phyloP scores from a whole-genome alignment of 2,797 vertebrate genomes.

The Anolis apletophallus region DNA sequence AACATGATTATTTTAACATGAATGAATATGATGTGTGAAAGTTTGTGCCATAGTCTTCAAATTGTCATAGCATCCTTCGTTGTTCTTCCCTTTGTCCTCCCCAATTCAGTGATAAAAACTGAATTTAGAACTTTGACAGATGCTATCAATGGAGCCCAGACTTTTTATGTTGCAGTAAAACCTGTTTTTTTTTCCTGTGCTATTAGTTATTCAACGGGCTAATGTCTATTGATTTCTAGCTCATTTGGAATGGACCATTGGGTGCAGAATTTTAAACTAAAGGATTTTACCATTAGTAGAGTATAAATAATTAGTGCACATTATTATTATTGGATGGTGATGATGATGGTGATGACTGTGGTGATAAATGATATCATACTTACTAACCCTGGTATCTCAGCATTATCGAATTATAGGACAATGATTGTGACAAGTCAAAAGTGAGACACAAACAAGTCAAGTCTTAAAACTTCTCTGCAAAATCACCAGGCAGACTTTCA shows the following conservation, averaged over 20 bases:
- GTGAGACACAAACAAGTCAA: too few species aligned
- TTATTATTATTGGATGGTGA: background rate
- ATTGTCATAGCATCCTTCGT: background rate
- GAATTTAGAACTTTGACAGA: background rate
- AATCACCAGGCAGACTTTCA: background rate
- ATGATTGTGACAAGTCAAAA: too few species aligned
- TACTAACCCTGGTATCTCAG: background rate
- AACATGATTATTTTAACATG: background rate
- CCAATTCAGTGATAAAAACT: background rate
- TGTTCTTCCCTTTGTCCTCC: background rate
- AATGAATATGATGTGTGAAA: background rate
- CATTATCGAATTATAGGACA: background rate
- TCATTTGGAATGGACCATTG: background rate
- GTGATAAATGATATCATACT: background rate
- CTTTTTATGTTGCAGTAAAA: background rate
- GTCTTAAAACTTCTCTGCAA: background rate
- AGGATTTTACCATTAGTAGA: background rate
- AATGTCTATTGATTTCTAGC: background rate
- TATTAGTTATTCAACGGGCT: background rate
- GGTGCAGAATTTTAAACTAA: background rate
- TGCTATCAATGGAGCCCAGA: background rate
- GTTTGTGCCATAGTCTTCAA: background rate
- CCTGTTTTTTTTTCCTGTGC: background rate
- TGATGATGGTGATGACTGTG: background rate
- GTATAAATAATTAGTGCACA: background rate